Base-by-base conservation (phyloP, 2,888 invertebrate species). In the Polymixis lichenea region DNA sequence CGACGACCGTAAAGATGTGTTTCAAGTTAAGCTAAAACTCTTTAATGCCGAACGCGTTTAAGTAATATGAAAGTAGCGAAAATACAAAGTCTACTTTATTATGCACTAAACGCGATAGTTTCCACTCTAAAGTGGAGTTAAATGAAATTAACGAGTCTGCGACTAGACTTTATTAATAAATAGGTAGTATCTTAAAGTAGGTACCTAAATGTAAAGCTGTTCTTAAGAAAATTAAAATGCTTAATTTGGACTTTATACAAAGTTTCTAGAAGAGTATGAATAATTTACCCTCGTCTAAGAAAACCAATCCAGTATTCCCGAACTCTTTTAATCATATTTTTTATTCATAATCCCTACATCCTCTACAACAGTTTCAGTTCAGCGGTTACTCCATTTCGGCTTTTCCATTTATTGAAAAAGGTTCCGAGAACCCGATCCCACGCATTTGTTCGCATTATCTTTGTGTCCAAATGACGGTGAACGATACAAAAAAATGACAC, bases 51-150 rank as follows among this genome's bases (percentile, higher is more conserved):
- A 76, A 68, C 71, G 74, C 70, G 74, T 75, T 70, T 65, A 58
- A 81, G 64, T 69, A 68, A 62, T 78, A 65, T 68, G 25, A 71
- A 77, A 77, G 38, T 49, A 66, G 38, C 55, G 28, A 28, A 83
- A 67, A 81, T 81, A 85, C 85, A 87, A 85, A 87, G 85, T 85
- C 38, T 66, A 19, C 53, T 82, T 87, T 77, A 78, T 72, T 73
- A 43, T 62, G 64, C 65, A 72, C 38, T 84, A 65, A 84, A 73
- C 71, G 19, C 28, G 13, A 79, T 72, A 84, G 84, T 72, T 76
- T 64, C n/a, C 32, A 65, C 25, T 53, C 55, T 75, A 58, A 73
- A 87, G 56, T 38, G 15, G 22, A 62, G 22, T 62, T 56, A 9
- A 74, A 67, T 67, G 53, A 72, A 71, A 77, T 73, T 65, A 80